Evolutionary conservation across 2,888 invertebrate species (phyloP), one percentile per base, ranked within the genome.

Genomic region (Zonitis immaculata): DNA sequence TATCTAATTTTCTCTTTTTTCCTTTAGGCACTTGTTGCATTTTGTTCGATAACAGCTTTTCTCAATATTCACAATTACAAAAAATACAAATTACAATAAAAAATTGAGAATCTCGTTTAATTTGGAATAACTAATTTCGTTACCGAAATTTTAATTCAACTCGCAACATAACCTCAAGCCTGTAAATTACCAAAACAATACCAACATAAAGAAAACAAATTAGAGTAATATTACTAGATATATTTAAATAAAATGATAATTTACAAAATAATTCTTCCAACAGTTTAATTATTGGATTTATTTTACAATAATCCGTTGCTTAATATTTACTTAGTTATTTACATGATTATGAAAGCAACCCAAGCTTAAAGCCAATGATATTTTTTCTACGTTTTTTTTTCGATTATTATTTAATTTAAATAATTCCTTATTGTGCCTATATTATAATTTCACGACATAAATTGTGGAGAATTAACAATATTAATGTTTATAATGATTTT

Each of bases 401-500:
- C 20, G 30, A 48, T 43, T 46, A 51, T 51, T 51, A 45, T 51
- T 51, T 51, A 45, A 25, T 50, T 44, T 47, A 14, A 51, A 42
- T 30, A 54, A 54, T 49, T 42, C 22, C 5, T 48, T 48, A 35
- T 12, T 52, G 49, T 42, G 47, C 44, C 43, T 54, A 42, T 39
- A 47, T n/a, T n/a, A 30, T 28, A 45, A 47, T 22, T 54, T 39
- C 8, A 7, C 8, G 49, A 44, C 32, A 44, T 14, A 6, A 44
- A 16, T 26, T 44, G 39, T 14, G 6, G 9, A 20, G n/a, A n/a
- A n/a, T n/a, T n/a, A 18, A 3, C n/a, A 14, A 26, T 9, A 11
- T 6, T 14, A 20, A 11, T 18, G 27, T 7, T 3, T 22, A 9
- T 5, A 25, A 44, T 52, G 6, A 42, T 18, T 6, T 83, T 85